These are phyloP conservation scores for Hymenochirus boettgeri DNA, from an alignment of 2,113 vertebrate genomes.

Conservation along the genomic window DNA sequence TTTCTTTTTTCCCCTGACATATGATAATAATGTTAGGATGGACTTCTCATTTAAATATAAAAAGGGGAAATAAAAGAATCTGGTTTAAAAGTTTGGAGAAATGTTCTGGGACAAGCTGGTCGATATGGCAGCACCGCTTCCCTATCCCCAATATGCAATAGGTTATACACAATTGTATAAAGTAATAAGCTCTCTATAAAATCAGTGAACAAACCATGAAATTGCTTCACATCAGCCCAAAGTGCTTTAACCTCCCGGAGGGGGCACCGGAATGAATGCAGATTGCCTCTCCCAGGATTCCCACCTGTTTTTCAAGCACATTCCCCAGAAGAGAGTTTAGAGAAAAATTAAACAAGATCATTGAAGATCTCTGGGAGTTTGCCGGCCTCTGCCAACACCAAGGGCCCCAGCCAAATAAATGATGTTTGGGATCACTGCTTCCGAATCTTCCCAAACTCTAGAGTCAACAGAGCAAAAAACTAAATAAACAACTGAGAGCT, in stretches of 20 bases:
- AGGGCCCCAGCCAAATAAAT: background rate
- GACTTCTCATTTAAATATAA: too few relatives aligned
- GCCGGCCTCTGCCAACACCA: background rate
- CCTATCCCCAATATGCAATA: too few relatives aligned
- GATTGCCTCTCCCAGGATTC: background rate
- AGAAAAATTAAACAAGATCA: slow-evolving; percentile 8
- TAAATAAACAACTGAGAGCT: background rate
- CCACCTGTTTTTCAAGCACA: slow-evolving; percentile 42
- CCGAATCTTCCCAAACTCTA: background rate
- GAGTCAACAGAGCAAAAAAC: slow-evolving; percentile 8
- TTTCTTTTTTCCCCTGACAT: too few relatives aligned
- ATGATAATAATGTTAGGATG: too few relatives aligned
- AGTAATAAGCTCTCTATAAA: slow-evolving; percentile 11
- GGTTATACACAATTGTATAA: too few relatives aligned
- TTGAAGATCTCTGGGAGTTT: slow-evolving; percentile 1
- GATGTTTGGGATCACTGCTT: slow-evolving; percentile 6
- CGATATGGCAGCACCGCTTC: too few relatives aligned
- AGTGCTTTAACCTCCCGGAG: background rate
- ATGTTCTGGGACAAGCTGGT: too few relatives aligned
- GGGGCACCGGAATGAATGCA: background rate
- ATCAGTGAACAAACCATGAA: slow-evolving; percentile 11
- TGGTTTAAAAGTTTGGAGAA: too few relatives aligned
- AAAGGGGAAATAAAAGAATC: too few relatives aligned
- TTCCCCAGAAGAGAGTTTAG: background rate
- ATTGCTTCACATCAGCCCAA: slow-evolving; percentile 3